Conservation (phyloP, 2,113 vertebrate species). For the Cromileptes altivelis region DNA sequence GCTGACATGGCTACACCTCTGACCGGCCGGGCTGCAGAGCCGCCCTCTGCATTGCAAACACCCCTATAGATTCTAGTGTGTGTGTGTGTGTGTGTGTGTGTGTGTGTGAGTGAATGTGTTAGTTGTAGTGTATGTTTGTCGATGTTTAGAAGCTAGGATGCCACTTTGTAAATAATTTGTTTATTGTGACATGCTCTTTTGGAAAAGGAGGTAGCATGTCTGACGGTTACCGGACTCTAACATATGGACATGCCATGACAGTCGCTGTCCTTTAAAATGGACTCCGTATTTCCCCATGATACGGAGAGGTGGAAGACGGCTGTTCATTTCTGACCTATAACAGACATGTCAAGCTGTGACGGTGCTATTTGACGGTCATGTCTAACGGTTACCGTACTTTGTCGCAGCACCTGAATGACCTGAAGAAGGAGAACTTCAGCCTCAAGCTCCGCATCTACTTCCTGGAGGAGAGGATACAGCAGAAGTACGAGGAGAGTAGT, state of each 20-base stretch:
- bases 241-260: slow-evolving; percentile 38
- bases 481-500: slow-evolving; percentile 93
- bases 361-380: slow-evolving; percentile 86
- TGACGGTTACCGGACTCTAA: slow-evolving; percentile 60
- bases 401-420: slow-evolving; percentile 98
- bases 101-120: slow-evolving; percentile 48
- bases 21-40: slow-evolving; percentile 73
- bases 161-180: slow-evolving; percentile 38
- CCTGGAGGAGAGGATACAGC: slow-evolving; percentile 97
- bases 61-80: slow-evolving; percentile 33
- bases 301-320: slow-evolving; percentile 43
- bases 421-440: slow-evolving; percentile 99
- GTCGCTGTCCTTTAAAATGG: slow-evolving; percentile 53
- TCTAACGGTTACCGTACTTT: slow-evolving; percentile 98
- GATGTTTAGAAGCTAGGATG: slow-evolving; percentile 38
- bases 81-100: slow-evolving; percentile 48
- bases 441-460: slow-evolving; percentile 99
- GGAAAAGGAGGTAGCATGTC: slow-evolving; percentile 55
- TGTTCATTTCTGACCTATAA: slow-evolving; percentile 57
- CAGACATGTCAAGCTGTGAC: slow-evolving; percentile 57
- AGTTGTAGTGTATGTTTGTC: slow-evolving; percentile 57
- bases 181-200: slow-evolving; percentile 38
- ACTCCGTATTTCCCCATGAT: slow-evolving; percentile 30
- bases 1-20: slow-evolving; percentile 74
- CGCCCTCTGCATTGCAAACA: slow-evolving; percentile 71